Evolutionary conservation across 2,113 vertebrate genomes (phyloP).

Genomic region (Pangasianodon gigas): DNA sequence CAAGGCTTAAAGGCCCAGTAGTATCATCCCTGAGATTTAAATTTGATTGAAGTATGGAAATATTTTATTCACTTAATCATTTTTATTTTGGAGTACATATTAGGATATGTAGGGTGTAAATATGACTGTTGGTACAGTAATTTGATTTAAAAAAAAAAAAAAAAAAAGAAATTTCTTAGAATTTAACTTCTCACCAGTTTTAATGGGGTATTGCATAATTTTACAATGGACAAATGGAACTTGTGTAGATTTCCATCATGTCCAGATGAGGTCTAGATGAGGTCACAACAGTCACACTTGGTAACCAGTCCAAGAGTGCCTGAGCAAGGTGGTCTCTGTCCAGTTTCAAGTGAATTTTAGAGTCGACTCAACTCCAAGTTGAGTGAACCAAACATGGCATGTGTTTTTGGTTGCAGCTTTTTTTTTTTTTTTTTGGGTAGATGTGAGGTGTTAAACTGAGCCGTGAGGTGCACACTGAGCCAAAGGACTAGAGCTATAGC

Average conservation of each 20-base stretch:
- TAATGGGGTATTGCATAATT: too few relatives aligned
- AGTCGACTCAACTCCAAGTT: background rate
- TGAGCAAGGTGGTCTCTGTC: background rate
- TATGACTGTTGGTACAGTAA: background rate
- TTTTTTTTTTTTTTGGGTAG: background rate
- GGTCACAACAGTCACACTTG: background rate
- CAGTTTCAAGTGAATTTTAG: background rate
- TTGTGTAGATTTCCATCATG: too few relatives aligned
- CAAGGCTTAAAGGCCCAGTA: background rate
- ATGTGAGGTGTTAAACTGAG: too few relatives aligned
- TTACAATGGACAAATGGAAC: too few relatives aligned
- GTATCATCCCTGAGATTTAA: background rate
- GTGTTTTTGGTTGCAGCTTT: background rate
- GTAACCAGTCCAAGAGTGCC: background rate
- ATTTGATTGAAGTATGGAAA: background rate
- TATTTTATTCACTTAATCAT: background rate
- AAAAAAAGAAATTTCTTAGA: too few relatives aligned
- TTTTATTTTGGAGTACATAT: background rate
- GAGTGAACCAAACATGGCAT: background rate
- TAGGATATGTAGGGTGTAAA: background rate
- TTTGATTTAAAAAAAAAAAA: background rate
- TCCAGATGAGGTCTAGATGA: too few relatives aligned
- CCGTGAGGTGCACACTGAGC: too few relatives aligned
- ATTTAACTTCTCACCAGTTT: too few relatives aligned
- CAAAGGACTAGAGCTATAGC: too few relatives aligned